phyloP scores from a whole-genome alignment of 2,888 invertebrate genomes.

The Napeogenes sylphis region DNA sequence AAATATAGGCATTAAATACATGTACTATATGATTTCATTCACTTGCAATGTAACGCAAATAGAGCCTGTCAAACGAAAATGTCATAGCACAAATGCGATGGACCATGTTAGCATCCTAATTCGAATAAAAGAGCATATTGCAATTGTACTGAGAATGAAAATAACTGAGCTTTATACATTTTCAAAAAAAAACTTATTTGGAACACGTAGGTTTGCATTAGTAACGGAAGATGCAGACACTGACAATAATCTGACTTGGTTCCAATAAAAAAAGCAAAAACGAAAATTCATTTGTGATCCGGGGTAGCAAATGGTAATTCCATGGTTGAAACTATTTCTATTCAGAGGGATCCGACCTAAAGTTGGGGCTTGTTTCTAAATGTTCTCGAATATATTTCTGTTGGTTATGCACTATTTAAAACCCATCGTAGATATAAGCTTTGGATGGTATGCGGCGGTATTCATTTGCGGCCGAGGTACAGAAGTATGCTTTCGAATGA shows the following conservation, averaged over 20 bases:
- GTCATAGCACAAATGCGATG: not conserved
- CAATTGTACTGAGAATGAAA: not conserved
- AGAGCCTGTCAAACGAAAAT: conserved; percentile 41
- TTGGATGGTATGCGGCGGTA: not conserved
- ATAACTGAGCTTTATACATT: conserved; percentile 41
- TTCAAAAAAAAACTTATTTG: conserved; percentile 50
- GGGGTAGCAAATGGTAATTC: conserved; percentile 55
- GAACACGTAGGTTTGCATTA: conserved; percentile 49
- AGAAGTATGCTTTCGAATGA: not conserved
- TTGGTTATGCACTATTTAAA: conserved; percentile 7
- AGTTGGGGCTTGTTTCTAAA: conserved; percentile 27
- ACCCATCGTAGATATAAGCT: not conserved
- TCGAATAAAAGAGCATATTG: conserved; percentile 10
- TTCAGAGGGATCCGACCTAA: conserved; percentile 60
- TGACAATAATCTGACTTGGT: conserved; percentile 20
- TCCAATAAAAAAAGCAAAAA: conserved; percentile 23
- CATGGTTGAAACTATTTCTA: conserved; percentile 69
- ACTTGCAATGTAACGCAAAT: conserved; percentile 16
- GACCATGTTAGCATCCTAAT: conserved; percentile 10
- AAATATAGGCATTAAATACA: conserved; percentile 21
- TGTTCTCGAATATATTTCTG: conserved; percentile 16
- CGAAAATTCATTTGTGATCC: conserved; percentile 68
- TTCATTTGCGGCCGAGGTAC: not conserved
- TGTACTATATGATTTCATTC: conserved; percentile 12
- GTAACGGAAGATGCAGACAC: conserved; percentile 4